Conservation (phyloP, 2,113 vertebrate genomes). For the Montifringilla adamsi region DNA sequence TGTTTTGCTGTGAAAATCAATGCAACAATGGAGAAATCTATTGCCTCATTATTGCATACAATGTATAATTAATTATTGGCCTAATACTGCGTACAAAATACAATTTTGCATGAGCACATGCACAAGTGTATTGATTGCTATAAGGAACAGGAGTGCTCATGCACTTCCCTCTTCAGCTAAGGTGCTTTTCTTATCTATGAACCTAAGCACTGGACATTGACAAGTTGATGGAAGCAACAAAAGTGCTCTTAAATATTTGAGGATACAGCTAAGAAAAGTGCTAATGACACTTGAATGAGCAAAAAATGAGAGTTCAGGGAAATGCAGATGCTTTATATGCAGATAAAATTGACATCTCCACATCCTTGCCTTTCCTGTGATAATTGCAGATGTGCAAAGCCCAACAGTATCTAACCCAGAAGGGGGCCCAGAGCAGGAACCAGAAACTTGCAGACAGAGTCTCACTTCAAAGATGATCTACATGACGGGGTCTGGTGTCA, state of each 20-base stretch:
- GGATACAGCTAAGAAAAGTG: neutral
- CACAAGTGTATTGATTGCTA: neutral
- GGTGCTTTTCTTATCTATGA: neutral
- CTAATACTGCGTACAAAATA: neutral
- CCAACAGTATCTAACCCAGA: neutral
- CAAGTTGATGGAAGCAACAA: neutral
- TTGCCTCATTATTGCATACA: neutral
- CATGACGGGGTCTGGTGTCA: neutral
- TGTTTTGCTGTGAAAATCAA: neutral
- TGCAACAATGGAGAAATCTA: neutral
- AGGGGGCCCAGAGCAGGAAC: rapidly evolving
- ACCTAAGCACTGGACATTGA: neutral
- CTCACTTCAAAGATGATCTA: neutral
- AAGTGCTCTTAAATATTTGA: neutral
- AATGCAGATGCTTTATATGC: neutral
- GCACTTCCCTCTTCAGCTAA: neutral
- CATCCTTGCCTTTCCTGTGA: neutral
- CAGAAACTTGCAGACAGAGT: neutral
- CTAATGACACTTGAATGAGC: neutral
- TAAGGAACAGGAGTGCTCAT: neutral
- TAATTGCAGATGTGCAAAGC: neutral
- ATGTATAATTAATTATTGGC: neutral
- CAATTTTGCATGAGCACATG: neutral
- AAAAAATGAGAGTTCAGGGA: neutral
- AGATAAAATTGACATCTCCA: neutral